Base-by-base conservation (phyloP, 92 coral and sea anemone genomes). In the Parazoanthus darwini region DNA sequence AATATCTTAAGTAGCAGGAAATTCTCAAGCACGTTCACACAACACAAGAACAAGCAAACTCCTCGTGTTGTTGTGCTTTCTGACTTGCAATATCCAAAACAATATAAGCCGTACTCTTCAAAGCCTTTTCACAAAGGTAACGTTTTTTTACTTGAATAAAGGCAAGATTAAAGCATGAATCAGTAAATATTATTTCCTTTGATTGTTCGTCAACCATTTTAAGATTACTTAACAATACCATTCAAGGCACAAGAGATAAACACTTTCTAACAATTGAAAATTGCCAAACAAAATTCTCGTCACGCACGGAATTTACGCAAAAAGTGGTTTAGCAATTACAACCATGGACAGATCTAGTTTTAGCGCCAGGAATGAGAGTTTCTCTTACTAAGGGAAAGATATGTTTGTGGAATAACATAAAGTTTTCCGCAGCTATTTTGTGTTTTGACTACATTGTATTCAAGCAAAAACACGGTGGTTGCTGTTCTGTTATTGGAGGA, bases 121-220 rank as follows among this genome's bases (percentile, higher is more conserved):
- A 25, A 29, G 75, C 15, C 16, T 6, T 0, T 83, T 6, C 25
- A 46, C 48, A 83, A 46, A 20, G 15, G 25, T 70, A 46, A 16
- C 20, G 59, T 25, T 23, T 79, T 18, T 51, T 51, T 79, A 29
- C 16, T 79, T 73, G 42, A 11, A 73, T 29, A 43, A 46, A 25
- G 1, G 37, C 6, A 25, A n/a, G 82, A 79, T 46, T 71, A 48
- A 84, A 70, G 3, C 42, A 56, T 9, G 46, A 43, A 48, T 7
- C 67, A 84, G 39, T 14, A 82, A 59, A 82, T 37, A 6, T 42
- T 44, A 37, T 36, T 58, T 67, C 33, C 43, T 70, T 67, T 39
- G 86, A 70, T 84, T 84, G 78, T 71, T 84, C 46, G 43, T 84
- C 67, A 44, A 67, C 18, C 79, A 84, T 84, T 84, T 63, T 70